Evolutionary conservation across 2,797 vertebrate genomes (phyloP), one percentile per base, ranked within the genome.

Genomic region (Anableps anableps): DNA sequence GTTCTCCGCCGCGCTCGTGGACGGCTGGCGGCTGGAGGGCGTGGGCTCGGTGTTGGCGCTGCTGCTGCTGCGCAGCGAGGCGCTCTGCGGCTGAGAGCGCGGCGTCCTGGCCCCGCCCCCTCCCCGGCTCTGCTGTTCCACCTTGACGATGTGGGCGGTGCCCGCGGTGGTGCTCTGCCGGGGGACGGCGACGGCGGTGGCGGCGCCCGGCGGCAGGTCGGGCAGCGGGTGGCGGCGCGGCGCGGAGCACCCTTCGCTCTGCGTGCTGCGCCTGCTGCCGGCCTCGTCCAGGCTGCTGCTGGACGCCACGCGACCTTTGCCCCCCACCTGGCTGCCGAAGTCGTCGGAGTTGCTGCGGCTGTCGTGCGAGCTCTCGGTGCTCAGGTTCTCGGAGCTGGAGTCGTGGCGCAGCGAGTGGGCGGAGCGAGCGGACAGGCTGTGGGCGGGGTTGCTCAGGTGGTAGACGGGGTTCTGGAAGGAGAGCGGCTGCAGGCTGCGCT

Each of bases 391-490:
- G 0, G 97, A 95, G 95, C 97, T 98, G 85, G 97, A 98, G 94
- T 97, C 96, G 26, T 94, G 96, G 86, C 94, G 94, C 72, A 86
- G 85, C 1, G 91, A 91, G 78, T 88, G 89, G 80, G 81, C 66
- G 31, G 85, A 96, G 80, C 94, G 89, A 17, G 89, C 4, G 73
- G 83, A 34, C 91, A 86, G 94, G 92, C 97, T 96, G 83, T 89
- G 21, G 94, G 95, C 60, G 91, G 91, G 95, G 93, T 97, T 97
- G 89, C 94, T 97, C 66, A 99, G 97, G 75, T 98, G 97, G 91
- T 99, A 99, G 13, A 99, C 97, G 0, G 98, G 98, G 90, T 99
- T 99, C 90, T 99, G 97, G 94, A 99, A 99, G 0, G 96, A 98
- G 23, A 99, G 95, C 8, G 98, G 97, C 92, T 97, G 97, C 72